These are phyloP conservation scores for Eucera pruinosa DNA, from an alignment of 2,888 invertebrate genomes.

Conservation along the genomic window DNA sequence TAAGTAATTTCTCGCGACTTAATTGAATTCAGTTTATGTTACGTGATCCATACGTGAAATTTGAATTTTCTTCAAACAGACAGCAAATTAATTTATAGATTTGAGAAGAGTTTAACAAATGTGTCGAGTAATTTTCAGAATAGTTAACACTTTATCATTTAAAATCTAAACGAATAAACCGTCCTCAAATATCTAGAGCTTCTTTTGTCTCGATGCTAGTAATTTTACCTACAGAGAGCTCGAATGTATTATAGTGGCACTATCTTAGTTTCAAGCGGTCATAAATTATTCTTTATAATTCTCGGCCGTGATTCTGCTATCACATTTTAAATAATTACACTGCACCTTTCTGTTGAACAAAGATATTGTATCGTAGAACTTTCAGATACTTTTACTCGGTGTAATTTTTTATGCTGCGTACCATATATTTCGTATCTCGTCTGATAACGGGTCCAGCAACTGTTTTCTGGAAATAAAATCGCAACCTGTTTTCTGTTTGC, in stretches of 20 bases:
- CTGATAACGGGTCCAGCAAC: neutral
- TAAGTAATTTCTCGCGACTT: too few relatives aligned
- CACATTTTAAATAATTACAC: constrained; percentile 7
- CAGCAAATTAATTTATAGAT: too few relatives aligned
- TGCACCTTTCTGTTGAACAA: neutral
- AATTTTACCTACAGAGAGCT: constrained; percentile 8
- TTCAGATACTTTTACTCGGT: neutral
- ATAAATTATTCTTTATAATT: constrained; percentile 17
- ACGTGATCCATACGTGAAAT: too few relatives aligned
- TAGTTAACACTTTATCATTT: neutral
- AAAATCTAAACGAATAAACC: neutral
- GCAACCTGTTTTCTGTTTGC: constrained; percentile 25
- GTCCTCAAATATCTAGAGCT: neutral
- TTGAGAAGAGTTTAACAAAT: too few relatives aligned
- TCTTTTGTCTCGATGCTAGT: neutral
- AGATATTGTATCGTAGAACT: neutral
- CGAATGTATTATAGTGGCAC: constrained; percentile 22
- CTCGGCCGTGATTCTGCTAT: neutral
- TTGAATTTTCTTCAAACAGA: too few relatives aligned
- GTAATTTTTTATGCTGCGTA: neutral
- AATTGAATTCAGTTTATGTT: too few relatives aligned
- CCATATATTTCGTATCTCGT: neutral
- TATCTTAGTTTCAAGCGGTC: constrained; percentile 20
- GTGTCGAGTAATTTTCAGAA: too few relatives aligned
- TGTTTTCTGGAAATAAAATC: constrained; percentile 18